Evolutionary conservation across 2,113 vertebrate species (phyloP).

Genomic region (Rhinogobius similis): DNA sequence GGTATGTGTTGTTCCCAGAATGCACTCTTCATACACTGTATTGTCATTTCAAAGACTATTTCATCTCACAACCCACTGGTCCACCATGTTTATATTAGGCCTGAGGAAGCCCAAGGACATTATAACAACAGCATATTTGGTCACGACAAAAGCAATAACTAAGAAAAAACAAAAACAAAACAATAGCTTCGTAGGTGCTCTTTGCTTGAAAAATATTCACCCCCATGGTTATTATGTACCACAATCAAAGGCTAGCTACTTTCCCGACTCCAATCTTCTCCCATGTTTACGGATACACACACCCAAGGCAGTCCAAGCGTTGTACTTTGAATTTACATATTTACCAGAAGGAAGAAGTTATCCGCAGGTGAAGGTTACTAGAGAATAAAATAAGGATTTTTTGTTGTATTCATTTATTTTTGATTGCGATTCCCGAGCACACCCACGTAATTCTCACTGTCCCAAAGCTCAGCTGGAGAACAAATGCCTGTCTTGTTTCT

Average conservation of each 20-base stretch:
- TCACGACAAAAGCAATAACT: slow-evolving; percentile 25
- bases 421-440: slow-evolving; percentile 3
- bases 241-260: slow-evolving; percentile 25
- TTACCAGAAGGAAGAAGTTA: slow-evolving; percentile 27
- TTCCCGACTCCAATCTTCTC: slow-evolving; percentile 8
- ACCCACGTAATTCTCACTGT: slow-evolving; percentile 2
- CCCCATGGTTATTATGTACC: slow-evolving; percentile 30
- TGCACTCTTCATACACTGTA: background rate
- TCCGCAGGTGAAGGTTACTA: slow-evolving; percentile 11
- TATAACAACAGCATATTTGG: slow-evolving; percentile 19
- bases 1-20: too few species aligned
- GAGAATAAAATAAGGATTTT: background rate
- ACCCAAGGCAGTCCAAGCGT: slow-evolving; percentile 29
- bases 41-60: background rate
- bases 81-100: slow-evolving; percentile 19
- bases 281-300: slow-evolving; percentile 21
- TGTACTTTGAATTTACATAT: slow-evolving; percentile 48
- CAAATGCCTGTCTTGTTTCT: slow-evolving; percentile 35
- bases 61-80: background rate
- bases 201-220: slow-evolving; percentile 18
- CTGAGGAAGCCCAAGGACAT: slow-evolving; percentile 16
- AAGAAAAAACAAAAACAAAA: slow-evolving; percentile 16
- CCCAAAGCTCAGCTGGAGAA: slow-evolving; percentile 13
- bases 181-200: slow-evolving; percentile 11
- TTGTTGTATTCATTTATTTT: background rate